Conservation (phyloP, 2,797 vertebrate species). For the Loris lydekkerianus region DNA sequence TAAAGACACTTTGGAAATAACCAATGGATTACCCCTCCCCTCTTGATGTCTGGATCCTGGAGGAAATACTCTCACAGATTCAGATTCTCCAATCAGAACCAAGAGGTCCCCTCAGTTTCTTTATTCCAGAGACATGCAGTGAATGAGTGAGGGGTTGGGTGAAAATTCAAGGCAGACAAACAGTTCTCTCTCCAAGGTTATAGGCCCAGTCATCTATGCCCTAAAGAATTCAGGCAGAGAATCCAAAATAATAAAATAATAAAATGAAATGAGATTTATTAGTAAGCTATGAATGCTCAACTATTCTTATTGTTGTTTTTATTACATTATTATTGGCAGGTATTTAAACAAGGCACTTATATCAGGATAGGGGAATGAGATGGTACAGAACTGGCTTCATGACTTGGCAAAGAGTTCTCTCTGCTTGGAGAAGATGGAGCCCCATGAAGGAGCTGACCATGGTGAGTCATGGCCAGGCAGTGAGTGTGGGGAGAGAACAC, state of each 20-base stretch:
- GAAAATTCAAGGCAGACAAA: neutral
- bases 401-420: neutral
- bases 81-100: neutral
- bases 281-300: neutral
- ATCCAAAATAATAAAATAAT: constrained; percentile 7
- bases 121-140: neutral
- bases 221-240: neutral
- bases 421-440: neutral
- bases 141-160: neutral
- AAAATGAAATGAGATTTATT: neutral
- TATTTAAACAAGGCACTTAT: neutral
- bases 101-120: neutral
- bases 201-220: neutral
- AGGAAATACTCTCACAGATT: neutral
- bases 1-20: constrained; percentile 23
- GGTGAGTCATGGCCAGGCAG: neutral
- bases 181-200: neutral
- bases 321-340: neutral
- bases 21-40: neutral
- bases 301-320: neutral
- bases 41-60: neutral
- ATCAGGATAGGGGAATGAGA: neutral
- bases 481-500: neutral
- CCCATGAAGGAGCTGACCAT: accelerated
- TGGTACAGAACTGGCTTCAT: neutral